A percentile compares a stretch with the other conserved stretches of the same genome.
These are phyloP conservation scores for Zoanthus gigantus DNA, from an alignment of 92 coral and sea anemone species.

Conservation along the genomic window DNA sequence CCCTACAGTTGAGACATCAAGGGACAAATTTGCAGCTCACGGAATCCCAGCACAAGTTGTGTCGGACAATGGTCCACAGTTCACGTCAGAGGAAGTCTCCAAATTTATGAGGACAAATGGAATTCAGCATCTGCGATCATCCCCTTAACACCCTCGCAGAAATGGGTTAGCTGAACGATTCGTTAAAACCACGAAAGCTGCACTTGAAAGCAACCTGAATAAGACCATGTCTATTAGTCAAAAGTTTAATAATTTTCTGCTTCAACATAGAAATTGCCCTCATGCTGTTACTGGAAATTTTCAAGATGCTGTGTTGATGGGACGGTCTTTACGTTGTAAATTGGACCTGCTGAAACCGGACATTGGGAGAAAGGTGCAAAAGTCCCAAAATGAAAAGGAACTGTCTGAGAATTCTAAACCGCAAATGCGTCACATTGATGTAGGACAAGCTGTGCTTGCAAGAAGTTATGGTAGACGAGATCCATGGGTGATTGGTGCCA, in stretches of 20 bases:
- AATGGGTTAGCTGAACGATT: slow-evolving; percentile 41
- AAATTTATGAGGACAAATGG: neutral
- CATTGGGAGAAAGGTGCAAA: slow-evolving; percentile 6
- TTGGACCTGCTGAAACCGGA: slow-evolving; percentile 48
- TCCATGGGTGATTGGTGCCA: neutral
- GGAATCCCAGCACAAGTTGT: slow-evolving; percentile 56
- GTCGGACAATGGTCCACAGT: slow-evolving; percentile 50
- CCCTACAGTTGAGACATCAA: slow-evolving; percentile 47
- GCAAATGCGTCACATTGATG: slow-evolving; percentile 12
- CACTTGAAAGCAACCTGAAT: slow-evolving; percentile 17
- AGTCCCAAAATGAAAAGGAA: neutral
- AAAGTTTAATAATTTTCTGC: slow-evolving; percentile 35
- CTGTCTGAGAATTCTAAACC: neutral
- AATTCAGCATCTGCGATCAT: slow-evolving; percentile 10
- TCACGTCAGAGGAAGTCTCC: slow-evolving; percentile 10
- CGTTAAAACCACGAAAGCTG: slow-evolving; percentile 13
- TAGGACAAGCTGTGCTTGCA: slow-evolving; percentile 44
- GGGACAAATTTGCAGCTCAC: slow-evolving; percentile 51
- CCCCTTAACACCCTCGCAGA: slow-evolving; percentile 34
- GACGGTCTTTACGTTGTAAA: slow-evolving; percentile 35
- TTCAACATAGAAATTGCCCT: slow-evolving; percentile 42
- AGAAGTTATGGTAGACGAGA: slow-evolving; percentile 26
- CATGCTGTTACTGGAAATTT: slow-evolving; percentile 54
- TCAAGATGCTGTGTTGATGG: slow-evolving; percentile 44
- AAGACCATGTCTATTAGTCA: neutral